phyloP scores from a whole-genome alignment of 2,797 vertebrate genomes.

The Pachyuromys duprasi region DNA sequence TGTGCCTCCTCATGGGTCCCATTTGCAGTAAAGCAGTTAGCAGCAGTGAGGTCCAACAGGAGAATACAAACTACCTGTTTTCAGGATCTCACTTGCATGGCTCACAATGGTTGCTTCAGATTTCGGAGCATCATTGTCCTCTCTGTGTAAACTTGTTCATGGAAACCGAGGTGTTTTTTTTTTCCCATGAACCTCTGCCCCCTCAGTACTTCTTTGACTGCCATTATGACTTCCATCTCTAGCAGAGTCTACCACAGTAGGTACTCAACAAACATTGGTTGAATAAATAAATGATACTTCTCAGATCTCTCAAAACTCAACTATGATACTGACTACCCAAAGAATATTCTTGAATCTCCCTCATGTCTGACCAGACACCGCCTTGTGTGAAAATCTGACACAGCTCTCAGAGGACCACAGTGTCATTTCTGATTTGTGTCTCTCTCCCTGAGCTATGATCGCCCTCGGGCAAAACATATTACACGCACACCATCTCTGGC shows the following conservation, averaged over 20 bases:
- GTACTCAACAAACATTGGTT: neutral
- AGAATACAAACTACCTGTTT: neutral
- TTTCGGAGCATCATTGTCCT: neutral
- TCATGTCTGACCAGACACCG: neutral
- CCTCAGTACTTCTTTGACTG: neutral
- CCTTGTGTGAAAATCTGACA: too few relatives aligned
- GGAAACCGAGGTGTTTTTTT: neutral
- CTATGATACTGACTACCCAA: neutral
- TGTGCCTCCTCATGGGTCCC: neutral
- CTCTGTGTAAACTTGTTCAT: neutral
- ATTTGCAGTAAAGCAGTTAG: neutral
- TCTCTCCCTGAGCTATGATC: neutral
- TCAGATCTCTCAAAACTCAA: neutral
- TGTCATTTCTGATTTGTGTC: neutral
- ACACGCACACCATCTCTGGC: neutral
- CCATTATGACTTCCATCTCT: neutral
- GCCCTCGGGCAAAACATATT: neutral
- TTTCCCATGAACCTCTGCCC: neutral
- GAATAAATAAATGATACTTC: neutral
- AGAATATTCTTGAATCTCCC: neutral
- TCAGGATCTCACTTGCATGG: too few relatives aligned
- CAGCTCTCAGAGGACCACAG: neutral
- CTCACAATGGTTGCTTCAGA: accelerated
- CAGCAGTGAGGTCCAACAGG: neutral
- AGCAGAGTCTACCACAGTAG: neutral